Base-by-base conservation (phyloP, 1,140 invertebrate genomes). In the Diploscapter pachys region DNA sequence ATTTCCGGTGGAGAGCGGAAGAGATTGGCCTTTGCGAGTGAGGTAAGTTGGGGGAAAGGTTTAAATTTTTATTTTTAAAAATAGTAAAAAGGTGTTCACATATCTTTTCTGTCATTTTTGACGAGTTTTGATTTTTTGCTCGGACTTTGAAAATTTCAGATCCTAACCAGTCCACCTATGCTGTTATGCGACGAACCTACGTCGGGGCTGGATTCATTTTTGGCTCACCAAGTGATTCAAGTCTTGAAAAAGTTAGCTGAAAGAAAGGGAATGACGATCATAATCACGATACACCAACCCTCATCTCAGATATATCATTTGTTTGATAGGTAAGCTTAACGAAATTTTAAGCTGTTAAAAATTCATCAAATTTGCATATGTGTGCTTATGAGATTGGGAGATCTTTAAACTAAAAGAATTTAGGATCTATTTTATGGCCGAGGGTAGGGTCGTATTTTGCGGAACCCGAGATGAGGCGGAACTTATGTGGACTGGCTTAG, bases 141-240 rank as follows among this genome's bases (percentile, higher is more conserved):
- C 31, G 31, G 31, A 31, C 31, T 31, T 31, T 9, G 9, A 50
- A 48, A 4, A 5, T 31, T 79, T 84, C 86, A 93, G 91, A 87
- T 96, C 9, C 88, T 97, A n/a, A 97, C 93, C 0, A 92, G 97
- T 88, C 95, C 95, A 3, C 91, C 93, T 1, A 86, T 98, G 54
- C 90, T 98, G 89, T 93, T 98, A 83, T 96, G 94, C 85, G 95
- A 98, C 85, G 95, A 98, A 84, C 94, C 95, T 4, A 98, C 95
- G 0, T 96, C 88, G 11, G 89, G 95, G 90, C 86, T 96, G 59
- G 95, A 97, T 85, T 93, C 94, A 0, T 94, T 91, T 80, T 95
- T 93, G 81, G 94, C 95, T 0, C 90, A 92, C 79, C 96, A 93
- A 85, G 92, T 97, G 13, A 90, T 97, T 8, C n/a, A 75, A 73